phyloP scores from a whole-genome alignment of 2,797 vertebrate genomes.

The Echiichthys vipera region DNA sequence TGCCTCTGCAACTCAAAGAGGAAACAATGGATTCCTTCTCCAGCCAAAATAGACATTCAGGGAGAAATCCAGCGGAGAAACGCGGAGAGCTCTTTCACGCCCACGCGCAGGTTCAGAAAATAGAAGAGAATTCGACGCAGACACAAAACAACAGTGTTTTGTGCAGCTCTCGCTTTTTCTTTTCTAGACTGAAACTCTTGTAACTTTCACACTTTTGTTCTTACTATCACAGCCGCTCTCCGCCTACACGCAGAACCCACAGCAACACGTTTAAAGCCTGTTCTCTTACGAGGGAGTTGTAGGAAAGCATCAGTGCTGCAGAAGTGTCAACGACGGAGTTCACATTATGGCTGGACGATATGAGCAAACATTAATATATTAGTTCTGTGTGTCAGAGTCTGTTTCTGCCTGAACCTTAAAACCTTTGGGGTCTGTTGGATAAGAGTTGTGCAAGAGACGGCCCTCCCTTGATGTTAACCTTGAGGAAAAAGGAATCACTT shows the following conservation, averaged over 20 bases:
- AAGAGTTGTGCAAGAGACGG: no score
- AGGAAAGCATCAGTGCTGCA: background rate
- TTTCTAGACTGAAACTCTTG: slow-evolving; percentile 16
- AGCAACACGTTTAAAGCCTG: background rate
- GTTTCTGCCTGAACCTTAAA: no score
- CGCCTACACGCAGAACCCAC: slow-evolving; percentile 41
- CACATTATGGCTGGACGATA: no score
- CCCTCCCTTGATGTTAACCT: no score
- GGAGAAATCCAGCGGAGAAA: slow-evolving; percentile 20
- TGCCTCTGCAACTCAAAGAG: background rate
- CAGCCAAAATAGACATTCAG: background rate
- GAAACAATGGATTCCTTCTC: slow-evolving; percentile 3
- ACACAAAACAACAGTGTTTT: slow-evolving; percentile 17
- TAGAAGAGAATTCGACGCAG: slow-evolving; percentile 35
- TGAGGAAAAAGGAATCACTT: no score
- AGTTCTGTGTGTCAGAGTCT: no score
- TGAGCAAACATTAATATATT: no score
- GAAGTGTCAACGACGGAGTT: no score
- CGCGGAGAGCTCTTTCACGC: slow-evolving; percentile 9
- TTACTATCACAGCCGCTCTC: slow-evolving; percentile 47
- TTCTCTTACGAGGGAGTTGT: background rate
- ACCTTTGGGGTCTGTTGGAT: no score
- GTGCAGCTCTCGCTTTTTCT: slow-evolving; percentile 22
- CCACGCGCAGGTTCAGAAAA: slow-evolving; percentile 53
- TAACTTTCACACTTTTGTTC: slow-evolving; percentile 48